These are phyloP conservation scores for Sceliomorpha sp. DNA, from an alignment of 2,888 invertebrate genomes.

Conservation along the genomic window DNA sequence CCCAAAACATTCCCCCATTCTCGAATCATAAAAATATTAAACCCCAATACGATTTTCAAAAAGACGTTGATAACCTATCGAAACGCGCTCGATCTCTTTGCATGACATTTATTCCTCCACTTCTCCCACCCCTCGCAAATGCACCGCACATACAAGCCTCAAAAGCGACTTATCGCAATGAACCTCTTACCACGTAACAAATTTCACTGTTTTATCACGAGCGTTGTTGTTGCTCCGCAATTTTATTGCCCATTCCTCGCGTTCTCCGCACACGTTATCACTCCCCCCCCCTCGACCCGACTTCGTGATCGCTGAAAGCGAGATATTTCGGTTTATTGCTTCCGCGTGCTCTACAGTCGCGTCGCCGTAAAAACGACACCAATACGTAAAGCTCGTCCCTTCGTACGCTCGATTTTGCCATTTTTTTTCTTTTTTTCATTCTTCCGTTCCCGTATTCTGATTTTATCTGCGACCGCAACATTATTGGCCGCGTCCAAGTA, in stretches of 20 bases:
- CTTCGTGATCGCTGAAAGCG: slow-evolving; percentile 41
- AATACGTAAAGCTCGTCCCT: too few species aligned
- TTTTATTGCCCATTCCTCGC: slow-evolving; percentile 35
- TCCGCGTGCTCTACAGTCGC: slow-evolving; percentile 38
- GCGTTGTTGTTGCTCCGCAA: slow-evolving; percentile 35
- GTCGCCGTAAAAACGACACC: slow-evolving; percentile 23
- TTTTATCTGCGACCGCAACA: slow-evolving; percentile 11
- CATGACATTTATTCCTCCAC: too few species aligned
- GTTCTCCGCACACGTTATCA: slow-evolving; percentile 38
- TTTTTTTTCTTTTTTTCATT: too few species aligned
- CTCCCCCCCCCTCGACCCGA: slow-evolving; percentile 35
- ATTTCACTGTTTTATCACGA: slow-evolving; percentile 44
- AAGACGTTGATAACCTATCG: too few species aligned
- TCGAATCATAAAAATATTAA: too few species aligned
- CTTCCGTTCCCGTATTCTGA: slow-evolving; percentile 11
- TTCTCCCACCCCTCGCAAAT: too few species aligned
- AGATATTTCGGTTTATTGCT: slow-evolving; percentile 47
- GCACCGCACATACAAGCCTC: too few species aligned
- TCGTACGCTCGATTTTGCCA: neutral
- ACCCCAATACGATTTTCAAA: too few species aligned
- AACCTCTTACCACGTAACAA: too few species aligned
- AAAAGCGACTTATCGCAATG: too few species aligned
- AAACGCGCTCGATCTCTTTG: too few species aligned
- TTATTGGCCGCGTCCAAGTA: slow-evolving; percentile 2
- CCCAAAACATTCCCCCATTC: too few species aligned